Base-by-base conservation (phyloP, 2,888 invertebrate genomes). In the Lasioglossum villosulum region DNA sequence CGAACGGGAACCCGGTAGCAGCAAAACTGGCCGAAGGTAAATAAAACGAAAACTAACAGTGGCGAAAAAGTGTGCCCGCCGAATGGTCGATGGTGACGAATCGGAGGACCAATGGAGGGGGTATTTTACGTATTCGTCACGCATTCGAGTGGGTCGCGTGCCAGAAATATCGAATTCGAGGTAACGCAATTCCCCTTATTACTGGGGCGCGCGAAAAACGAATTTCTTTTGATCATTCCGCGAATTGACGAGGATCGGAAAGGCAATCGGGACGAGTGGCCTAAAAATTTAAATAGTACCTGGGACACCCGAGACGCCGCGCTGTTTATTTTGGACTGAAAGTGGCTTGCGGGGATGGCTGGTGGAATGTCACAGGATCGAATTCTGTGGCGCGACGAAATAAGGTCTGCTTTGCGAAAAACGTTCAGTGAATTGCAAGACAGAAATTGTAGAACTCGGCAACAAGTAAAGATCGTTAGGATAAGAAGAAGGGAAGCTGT, bases 121-220 rank as follows among this genome's bases (percentile, higher is more conserved):
- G 34, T 19, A 30, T 75, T 75, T 59, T 39, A 19, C 12, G 75
- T 59, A 75, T 75, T 75, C 75, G n/a, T 42, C 19, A 27, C 23
- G 63, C 75, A 63, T 75, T 42, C 75, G 42, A 19, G 27, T 8
- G 6, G n/a, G 56, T 63, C 30, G 42, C 75, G 75, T 63, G 63
- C 56, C 30, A 23, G 45, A 75, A 75, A 63, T 75, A 42, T 63
- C 63, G 30, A 75, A 63, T 75, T 63, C 30, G 66, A 8, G 66
- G 37, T 10, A 66, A 66, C 23, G 27, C 63, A 8, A 12, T 75
- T 23, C 30, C 63, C 19, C 30, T 75, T 63, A 75, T 75, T 75
- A 75, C 63, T 12, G 19, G 19, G 3, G 63, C 39, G 63, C 19
- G 27, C 27, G 59, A 10, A 27, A 63, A 45, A 27, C 63, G 42